Evolutionary conservation across 2,797 vertebrate genomes (phyloP).

Genomic region (Tangara arthus): DNA sequence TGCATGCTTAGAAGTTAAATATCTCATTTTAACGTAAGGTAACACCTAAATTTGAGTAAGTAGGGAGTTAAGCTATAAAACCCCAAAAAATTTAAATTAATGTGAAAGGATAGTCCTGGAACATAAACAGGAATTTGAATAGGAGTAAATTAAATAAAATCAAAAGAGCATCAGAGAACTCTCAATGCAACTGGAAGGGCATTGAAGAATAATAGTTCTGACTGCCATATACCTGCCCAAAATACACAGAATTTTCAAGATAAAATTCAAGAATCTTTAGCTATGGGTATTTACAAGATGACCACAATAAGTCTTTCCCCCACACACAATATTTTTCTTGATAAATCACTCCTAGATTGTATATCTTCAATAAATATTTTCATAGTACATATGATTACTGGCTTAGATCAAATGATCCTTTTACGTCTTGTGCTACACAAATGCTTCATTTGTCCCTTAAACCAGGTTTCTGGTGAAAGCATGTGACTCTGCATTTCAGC

Average conservation of each 20-base stretch:
- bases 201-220: background rate
- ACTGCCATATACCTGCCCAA: background rate
- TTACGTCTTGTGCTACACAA: background rate
- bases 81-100: background rate
- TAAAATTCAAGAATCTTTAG: background rate
- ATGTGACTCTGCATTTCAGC: background rate
- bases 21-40: background rate
- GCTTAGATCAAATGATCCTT: background rate
- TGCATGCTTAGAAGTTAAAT: background rate
- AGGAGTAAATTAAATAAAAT: background rate
- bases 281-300: background rate
- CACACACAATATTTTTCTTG: fast-evolving
- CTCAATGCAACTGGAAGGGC: background rate
- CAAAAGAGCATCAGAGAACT: background rate
- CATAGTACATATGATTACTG: background rate
- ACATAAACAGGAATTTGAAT: background rate
- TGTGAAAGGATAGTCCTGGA: background rate
- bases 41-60: background rate
- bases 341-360: background rate
- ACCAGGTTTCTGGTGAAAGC: background rate
- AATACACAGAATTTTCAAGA: background rate
- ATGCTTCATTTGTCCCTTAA: background rate
- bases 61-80: background rate
- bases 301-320: background rate
- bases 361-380: background rate